Conservation (phyloP, 2,113 vertebrate species). For the Gavia stellata region DNA sequence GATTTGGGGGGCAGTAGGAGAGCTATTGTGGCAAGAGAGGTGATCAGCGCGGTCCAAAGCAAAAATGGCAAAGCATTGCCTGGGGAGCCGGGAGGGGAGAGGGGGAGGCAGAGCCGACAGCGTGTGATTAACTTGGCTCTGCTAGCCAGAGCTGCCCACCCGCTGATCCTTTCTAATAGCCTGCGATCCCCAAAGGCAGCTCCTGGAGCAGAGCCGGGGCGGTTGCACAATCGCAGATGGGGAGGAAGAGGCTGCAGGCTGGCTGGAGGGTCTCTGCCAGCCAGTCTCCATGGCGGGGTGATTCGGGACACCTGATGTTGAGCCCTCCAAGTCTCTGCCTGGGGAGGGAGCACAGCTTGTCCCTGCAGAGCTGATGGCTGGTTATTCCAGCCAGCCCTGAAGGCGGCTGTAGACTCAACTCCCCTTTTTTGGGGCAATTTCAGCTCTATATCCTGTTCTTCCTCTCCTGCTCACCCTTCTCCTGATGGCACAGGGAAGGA, state of each 20-base stretch:
- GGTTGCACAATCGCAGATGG: not conserved
- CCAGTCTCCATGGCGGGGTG: fast-evolving
- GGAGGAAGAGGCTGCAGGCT: not conserved
- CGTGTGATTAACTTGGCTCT: not conserved
- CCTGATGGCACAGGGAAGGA: not conserved
- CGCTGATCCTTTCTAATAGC: not conserved
- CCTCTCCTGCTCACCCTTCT: not conserved
- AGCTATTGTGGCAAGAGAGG: not conserved
- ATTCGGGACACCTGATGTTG: fast-evolving
- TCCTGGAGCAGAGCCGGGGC: not conserved
- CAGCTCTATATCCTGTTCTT: not conserved
- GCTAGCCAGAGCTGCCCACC: not conserved
- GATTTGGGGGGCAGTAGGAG: not conserved
- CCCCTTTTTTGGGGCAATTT: not conserved
- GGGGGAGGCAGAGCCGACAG: not conserved
- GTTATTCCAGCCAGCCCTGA: not conserved
- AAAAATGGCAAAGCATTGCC: not conserved
- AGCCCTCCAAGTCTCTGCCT: not conserved
- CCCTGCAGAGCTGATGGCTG: fast-evolving
- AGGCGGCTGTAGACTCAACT: not conserved
- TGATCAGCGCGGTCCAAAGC: not conserved
- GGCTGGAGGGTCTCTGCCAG: not conserved
- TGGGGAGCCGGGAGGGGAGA: not conserved
- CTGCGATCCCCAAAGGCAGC: not conserved
- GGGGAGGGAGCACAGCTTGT: not conserved